Evolutionary conservation across 2,888 invertebrate species (phyloP).

Genomic region (Eupithecia dodoneata): DNA sequence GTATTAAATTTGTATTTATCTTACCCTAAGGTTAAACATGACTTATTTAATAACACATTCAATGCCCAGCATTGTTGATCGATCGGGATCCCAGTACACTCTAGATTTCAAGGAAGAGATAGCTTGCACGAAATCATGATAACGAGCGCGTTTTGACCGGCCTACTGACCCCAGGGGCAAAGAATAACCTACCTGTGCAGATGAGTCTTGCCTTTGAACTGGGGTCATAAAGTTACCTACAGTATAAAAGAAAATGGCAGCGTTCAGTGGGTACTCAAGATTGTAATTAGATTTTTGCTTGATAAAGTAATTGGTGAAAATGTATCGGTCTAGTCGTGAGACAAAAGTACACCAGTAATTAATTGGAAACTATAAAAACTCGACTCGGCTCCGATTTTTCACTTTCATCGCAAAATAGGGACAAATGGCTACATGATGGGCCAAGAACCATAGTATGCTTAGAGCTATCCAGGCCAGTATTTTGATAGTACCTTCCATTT

Average conservation of each 20-base stretch:
- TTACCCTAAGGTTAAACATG: not conserved
- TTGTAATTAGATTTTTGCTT: not conserved
- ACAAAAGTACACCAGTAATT: not conserved
- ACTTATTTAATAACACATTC: constrained; percentile 7
- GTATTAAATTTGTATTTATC: not conserved
- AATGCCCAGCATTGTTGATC: constrained; percentile 9
- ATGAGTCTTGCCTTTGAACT: not conserved
- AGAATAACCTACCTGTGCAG: constrained; percentile 39
- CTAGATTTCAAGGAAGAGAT: constrained; percentile 60
- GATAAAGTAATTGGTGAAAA: not conserved
- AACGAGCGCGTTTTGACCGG: constrained; percentile 40
- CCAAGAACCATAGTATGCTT: no score
- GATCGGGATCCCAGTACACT: constrained; percentile 40
- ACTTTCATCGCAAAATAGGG: not conserved
- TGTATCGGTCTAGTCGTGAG: not conserved
- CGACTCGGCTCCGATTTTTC: no score
- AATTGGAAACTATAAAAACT: no score
- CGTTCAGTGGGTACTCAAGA: not conserved
- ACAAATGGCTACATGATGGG: no score
- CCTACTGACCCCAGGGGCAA: constrained; percentile 53
- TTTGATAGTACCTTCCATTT: not conserved
- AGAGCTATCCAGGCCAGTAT: no score
- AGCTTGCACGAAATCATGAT: constrained; percentile 56
- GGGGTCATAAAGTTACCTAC: not conserved
- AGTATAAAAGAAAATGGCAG: not conserved